Base-by-base conservation (phyloP, 2,113 vertebrate genomes). In the cat (Felis catus) region DNA sequence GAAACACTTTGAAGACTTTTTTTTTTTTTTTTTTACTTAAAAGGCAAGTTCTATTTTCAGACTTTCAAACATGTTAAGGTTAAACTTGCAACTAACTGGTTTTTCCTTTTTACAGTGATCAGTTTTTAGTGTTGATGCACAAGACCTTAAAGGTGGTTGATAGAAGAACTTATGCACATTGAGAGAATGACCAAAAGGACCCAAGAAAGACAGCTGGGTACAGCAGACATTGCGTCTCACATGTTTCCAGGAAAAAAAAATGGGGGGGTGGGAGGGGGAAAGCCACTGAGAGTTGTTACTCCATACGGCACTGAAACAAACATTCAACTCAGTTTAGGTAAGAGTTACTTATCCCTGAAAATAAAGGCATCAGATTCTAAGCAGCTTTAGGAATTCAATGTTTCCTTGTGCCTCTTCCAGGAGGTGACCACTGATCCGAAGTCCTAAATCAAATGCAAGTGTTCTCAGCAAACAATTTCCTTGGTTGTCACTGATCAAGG, bases 321-420 rank as follows among this genome's bases (percentile, higher is more conserved):
- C 99, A 98, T 99, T 99, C 98, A 97, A 97, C 97, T 98, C 95
- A 98, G 98, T 98, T 98, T 98, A 94, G 97, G 98, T 96, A 97
- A 96, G 98, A 98, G 98, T 98, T 98, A 98, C 98, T 98, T 98
- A 98, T 99, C 99, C 99, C 99, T 99, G 99, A 99, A 99, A 98
- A 98, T 95, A 98, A 99, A 99, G 99, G 99, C 98, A 98, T 98
- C 98, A 98, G 95, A 97, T 96, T 98, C 98, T 98, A 98, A 99
- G 99, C 98, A 98, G 98, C 98, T 98, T 98, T 96, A 98, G 97
- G 97, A 98, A 91, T 66, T 97, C 83, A 97, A 97, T 5, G 96
- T 96, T 98, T 98, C 96, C 97, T 96, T 82, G 84, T 10, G 88
- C 98, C 97, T 99, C 98, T 98, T 98, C 95, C 93, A 95, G 93